phyloP scores from a whole-genome alignment of 2,888 invertebrate species.

The Physocephala rufipes region DNA sequence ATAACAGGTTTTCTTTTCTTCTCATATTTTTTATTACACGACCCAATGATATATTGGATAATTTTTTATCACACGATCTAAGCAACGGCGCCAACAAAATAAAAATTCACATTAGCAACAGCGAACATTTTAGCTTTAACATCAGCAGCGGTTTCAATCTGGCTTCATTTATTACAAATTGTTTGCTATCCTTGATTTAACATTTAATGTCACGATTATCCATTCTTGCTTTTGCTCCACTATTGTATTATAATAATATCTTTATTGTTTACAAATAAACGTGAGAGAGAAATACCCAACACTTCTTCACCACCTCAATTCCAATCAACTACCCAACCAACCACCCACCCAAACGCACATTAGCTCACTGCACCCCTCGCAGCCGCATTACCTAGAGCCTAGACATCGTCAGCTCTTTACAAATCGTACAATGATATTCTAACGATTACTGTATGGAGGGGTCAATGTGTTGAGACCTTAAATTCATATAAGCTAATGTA shows the following conservation, averaged over 20 bases:
- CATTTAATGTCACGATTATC: not conserved
- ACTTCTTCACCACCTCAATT: too few species aligned
- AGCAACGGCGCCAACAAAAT: too few species aligned
- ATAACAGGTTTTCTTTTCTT: too few species aligned
- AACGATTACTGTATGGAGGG: too few species aligned
- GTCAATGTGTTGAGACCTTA: conserved; percentile 23
- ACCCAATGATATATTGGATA: too few species aligned
- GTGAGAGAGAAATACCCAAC: too few species aligned
- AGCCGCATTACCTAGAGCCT: not conserved
- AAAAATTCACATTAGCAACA: too few species aligned
- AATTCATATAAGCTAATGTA: conserved; percentile 19
- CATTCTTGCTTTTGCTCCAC: conserved; percentile 2
- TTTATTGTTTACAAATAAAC: too few species aligned
- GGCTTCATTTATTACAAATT: not conserved
- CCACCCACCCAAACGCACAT: not conserved
- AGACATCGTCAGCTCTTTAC: not conserved
- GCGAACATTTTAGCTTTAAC: too few species aligned
- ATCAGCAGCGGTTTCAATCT: not conserved
- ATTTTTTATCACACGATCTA: too few species aligned
- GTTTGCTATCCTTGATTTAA: not conserved
- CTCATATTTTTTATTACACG: too few species aligned
- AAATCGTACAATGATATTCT: not conserved
- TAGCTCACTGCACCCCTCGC: not conserved
- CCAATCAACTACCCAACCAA: not conserved
- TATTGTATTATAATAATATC: conserved; percentile 20